These are phyloP conservation scores for rabbit (Oryctolagus cuniculus) DNA, from an alignment of 2,113 vertebrate species.

Conservation along the genomic window DNA sequence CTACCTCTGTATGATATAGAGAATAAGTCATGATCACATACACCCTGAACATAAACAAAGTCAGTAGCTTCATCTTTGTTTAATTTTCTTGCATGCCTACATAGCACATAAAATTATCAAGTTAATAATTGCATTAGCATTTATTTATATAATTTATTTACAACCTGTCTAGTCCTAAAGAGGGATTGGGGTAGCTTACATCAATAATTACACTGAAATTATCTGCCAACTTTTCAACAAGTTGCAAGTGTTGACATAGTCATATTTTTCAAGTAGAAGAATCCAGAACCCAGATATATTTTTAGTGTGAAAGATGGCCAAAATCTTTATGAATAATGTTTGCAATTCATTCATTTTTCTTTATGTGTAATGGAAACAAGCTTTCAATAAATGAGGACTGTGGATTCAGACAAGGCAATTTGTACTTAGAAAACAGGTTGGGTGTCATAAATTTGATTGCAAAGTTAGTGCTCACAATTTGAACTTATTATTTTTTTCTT, in stretches of 20 bases:
- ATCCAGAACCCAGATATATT: conserved; percentile 13
- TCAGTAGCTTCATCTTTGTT: conserved; percentile 63
- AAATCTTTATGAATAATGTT: conserved; percentile 51
- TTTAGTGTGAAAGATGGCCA: conserved; percentile 20
- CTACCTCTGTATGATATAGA: conserved; percentile 67
- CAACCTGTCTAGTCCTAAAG: conserved; percentile 58
- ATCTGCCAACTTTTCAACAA: conserved; percentile 64
- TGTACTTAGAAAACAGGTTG: conserved; percentile 42
- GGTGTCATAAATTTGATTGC: not conserved
- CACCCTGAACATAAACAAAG: conserved; percentile 4
- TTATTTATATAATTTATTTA: conserved; percentile 79
- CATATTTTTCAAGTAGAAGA: conserved; percentile 54
- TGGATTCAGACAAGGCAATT: not conserved
- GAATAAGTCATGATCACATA: conserved; percentile 74
- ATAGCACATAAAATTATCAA: conserved; percentile 75
- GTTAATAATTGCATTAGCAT: conserved; percentile 77
- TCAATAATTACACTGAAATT: conserved; percentile 72
- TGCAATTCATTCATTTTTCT: conserved; percentile 64
- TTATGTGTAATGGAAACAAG: conserved; percentile 46
- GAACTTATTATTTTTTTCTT: not conserved
- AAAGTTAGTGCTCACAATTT: not conserved
- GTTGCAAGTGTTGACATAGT: conserved; percentile 51
- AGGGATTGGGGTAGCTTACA: conserved; percentile 42
- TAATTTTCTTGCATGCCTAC: conserved; percentile 58
- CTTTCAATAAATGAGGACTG: conserved; percentile 51